Base-by-base conservation (phyloP, 2,888 invertebrate species). In the Watsonalla cultraria region DNA sequence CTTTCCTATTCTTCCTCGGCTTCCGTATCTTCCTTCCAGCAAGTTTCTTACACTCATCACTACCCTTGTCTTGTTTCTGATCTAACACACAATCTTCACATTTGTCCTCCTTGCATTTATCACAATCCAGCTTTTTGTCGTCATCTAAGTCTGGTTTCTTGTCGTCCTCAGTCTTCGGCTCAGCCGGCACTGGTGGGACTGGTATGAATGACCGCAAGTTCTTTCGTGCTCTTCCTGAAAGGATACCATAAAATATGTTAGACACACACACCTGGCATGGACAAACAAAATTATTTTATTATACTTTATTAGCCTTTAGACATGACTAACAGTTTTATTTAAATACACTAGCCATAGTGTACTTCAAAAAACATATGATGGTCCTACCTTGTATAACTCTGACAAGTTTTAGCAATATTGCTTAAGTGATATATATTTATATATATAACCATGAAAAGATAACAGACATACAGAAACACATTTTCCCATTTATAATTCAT, bases 171-270 rank as follows among this genome's bases (percentile, higher is more conserved):
- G 66, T 70, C 66, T 80, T 84, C 54, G 78, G 70, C 59, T 86
- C 84, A 7, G 71, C 57, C 11, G 91, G 91, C 11, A 91, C 84
- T 35, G 90, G 86, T 11, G 91, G 91, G 11, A 91, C 84, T 35
- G 90, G 86, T 64, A 91, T 81, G 58, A 88, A 91, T 7, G 89
- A 88, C 37, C 70, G 75, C 14, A 91, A 71, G 63, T 90, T 90
- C 64, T 85, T 90, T 49, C 84, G 77, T 39, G 91, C 91, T 52
- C 86, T 73, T 11, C 82, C 91, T 91, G 82, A 51, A 86, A 83
- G 5, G 34, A 34, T n/a, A 34, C 13, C 13, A 48, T 13, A n/a
- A 37, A 39, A 37, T 14, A 15, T 6, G 9, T 49, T 15, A 49
- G 14, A 24, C 4, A 24, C 24, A 24, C 4, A 24, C 15, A 35